These are phyloP conservation scores for Triplophysa dalaica DNA, from an alignment of 2,113 vertebrate genomes.

Conservation along the genomic window DNA sequence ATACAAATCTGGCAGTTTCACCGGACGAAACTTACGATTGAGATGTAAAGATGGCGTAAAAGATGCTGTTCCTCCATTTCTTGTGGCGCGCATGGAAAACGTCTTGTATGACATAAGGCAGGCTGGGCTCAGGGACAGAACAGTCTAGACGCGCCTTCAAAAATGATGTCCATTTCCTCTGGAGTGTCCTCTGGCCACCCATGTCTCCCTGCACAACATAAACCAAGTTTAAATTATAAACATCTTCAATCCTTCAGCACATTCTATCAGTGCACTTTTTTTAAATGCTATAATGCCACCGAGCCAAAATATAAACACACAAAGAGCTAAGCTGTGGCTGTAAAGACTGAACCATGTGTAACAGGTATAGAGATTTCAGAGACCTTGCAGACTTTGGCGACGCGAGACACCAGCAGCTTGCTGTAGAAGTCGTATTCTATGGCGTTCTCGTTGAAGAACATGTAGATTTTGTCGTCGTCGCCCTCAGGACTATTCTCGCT, in stretches of 20 bases:
- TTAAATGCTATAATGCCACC: neutral
- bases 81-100: slow-evolving; percentile 74
- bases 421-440: slow-evolving; percentile 81
- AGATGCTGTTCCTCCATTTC: slow-evolving; percentile 73
- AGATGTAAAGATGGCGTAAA: slow-evolving; percentile 75
- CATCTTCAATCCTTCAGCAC: neutral
- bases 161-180: slow-evolving; percentile 78
- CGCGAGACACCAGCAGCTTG: slow-evolving; percentile 75
- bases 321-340: neutral
- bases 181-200: slow-evolving; percentile 74
- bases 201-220: slow-evolving; percentile 70
- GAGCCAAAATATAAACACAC: too few relatives aligned
- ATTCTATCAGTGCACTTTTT: neutral
- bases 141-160: slow-evolving; percentile 77
- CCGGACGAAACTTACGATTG: slow-evolving; percentile 69
- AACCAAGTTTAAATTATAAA: neutral
- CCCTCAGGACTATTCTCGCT: slow-evolving; percentile 66
- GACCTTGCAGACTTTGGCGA: slow-evolving; percentile 82
- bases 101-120: slow-evolving; percentile 77
- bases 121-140: slow-evolving; percentile 68
- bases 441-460: slow-evolving; percentile 82
- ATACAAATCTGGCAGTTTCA: too few relatives aligned
- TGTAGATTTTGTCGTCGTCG: slow-evolving; percentile 79
- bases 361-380: neutral
- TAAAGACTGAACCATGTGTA: neutral